Evolutionary conservation across 2,888 invertebrate species (phyloP), one percentile per base, ranked within the genome.

Genomic region (Reticulitermes lucifugus): DNA sequence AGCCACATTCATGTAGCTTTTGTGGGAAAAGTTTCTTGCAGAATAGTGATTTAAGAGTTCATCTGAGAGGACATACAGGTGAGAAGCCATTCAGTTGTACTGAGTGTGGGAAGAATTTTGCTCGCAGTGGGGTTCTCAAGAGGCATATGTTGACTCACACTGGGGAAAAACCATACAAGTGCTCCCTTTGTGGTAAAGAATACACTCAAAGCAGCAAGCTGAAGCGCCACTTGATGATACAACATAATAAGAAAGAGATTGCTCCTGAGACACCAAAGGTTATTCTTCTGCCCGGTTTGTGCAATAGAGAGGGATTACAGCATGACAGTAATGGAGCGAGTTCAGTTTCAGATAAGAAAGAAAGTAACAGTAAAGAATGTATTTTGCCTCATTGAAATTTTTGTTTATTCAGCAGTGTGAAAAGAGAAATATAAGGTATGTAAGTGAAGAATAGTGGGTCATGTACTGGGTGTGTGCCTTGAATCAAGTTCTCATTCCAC

Each of bases 11-110:
- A 35, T 81, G 81, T 65, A 65, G 41, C 18, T 81, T 81, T n/a
- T 81, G 81, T 81, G 81, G 81, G 12, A 81, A 70, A 65, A 81
- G 65, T 65, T 81, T 81, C n/a, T n/a, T 81, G 70, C 81, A 65
- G n/a, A 81, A 81, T 43, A 65, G 65, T 65, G 81, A 81, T 65
- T 46, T 81, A n/a, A 65, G 81, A n/a, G 81, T 81, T 65, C 81
- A 81, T 81, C 43, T 81, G 5, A 29, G 81, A 25, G 81, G 70
- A n/a, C 81, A 81, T 46, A 81, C 81, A 41, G 81, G 81, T n/a
- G 81, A 81, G 41, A 81, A 81, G 7, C 81, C 81, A n/a, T 81
- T 81, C 25, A 65, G 65, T 14, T 81, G 81, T 65, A 29, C 41
- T 46, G 43, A 81, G 25, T 81, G 81, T 46, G 70, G 46, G 12